phyloP scores from a whole-genome alignment of 2,113 vertebrate genomes.

The Fulmarus glacialis region DNA sequence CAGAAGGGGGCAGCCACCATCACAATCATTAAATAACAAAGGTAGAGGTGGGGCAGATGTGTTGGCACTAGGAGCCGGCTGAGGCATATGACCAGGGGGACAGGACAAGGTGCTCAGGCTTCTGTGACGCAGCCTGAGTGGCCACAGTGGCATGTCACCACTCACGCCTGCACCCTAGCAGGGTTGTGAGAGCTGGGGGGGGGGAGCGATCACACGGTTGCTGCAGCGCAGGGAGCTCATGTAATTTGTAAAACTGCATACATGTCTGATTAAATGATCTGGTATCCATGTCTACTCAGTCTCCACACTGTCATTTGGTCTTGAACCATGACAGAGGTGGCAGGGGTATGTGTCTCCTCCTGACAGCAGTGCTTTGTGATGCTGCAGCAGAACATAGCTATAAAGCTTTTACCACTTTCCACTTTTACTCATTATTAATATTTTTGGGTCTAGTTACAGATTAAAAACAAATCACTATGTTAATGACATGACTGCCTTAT shows the following conservation, averaged over 20 bases:
- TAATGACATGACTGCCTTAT: background rate
- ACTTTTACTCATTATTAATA: background rate
- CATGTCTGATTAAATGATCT: background rate
- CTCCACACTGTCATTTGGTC: background rate
- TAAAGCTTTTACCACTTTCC: background rate
- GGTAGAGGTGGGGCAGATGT: background rate
- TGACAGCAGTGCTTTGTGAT: background rate
- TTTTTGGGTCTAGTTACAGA: background rate
- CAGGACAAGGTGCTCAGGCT: background rate
- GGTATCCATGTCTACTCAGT: background rate
- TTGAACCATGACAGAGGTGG: background rate
- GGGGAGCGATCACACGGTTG: background rate
- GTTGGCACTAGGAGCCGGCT: fast-evolving
- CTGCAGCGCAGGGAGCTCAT: background rate
- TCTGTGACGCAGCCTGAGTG: background rate
- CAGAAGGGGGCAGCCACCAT: fast-evolving
- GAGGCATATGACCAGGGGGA: background rate
- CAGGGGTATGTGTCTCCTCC: background rate
- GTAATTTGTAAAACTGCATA: background rate
- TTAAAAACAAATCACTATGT: background rate
- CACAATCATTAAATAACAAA: background rate
- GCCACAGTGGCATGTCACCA: background rate
- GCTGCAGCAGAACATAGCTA: background rate
- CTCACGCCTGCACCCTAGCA: fast-evolving
- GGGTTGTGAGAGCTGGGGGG: background rate